These are phyloP conservation scores for Drosophila demipolita DNA, from an alignment of 2,888 invertebrate species.

Conservation along the genomic window DNA sequence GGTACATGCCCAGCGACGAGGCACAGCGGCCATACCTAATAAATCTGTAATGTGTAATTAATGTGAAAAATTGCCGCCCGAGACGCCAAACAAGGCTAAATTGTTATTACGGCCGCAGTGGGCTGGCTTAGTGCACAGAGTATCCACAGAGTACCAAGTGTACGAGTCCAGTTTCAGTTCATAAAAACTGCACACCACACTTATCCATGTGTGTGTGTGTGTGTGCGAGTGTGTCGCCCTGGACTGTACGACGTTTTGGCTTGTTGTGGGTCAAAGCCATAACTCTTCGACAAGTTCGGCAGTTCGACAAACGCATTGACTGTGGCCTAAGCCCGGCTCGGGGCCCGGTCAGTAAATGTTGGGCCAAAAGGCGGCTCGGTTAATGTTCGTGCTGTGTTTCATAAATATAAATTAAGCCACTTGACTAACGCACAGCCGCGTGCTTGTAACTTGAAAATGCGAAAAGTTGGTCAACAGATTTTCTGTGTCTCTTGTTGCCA, in stretches of 20 bases:
- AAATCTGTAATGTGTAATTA: conserved; percentile 83
- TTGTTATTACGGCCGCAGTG: conserved; percentile 67
- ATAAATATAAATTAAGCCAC: conserved; percentile 79
- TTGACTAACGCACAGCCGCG: conserved; percentile 73
- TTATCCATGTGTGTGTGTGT: conserved; percentile 12
- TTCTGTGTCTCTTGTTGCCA: conserved; percentile 43
- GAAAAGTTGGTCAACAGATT: conserved; percentile 66
- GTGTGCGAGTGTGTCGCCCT: conserved; percentile 31
- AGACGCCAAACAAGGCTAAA: conserved; percentile 81
- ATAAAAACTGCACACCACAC: conserved; percentile 63
- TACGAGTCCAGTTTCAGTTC: conserved; percentile 45
- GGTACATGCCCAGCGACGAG: conserved; percentile 42
- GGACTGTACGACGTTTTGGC: conserved; percentile 27
- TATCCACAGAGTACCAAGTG: neutral
- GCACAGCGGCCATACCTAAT: conserved; percentile 71
- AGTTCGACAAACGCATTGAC: conserved; percentile 58
- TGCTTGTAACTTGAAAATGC: conserved; percentile 45
- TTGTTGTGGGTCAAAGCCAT: conserved; percentile 80
- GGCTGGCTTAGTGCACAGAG: conserved; percentile 36
- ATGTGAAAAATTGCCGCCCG: conserved; percentile 79
- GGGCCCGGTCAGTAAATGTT: conserved; percentile 32
- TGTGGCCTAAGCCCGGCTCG: conserved; percentile 42
- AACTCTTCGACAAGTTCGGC: conserved; percentile 80
- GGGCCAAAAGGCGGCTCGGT: conserved; percentile 48
- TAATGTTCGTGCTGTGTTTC: conserved; percentile 70